phyloP scores from a whole-genome alignment of 2,113 vertebrate genomes.

The Myotis davidii region DNA sequence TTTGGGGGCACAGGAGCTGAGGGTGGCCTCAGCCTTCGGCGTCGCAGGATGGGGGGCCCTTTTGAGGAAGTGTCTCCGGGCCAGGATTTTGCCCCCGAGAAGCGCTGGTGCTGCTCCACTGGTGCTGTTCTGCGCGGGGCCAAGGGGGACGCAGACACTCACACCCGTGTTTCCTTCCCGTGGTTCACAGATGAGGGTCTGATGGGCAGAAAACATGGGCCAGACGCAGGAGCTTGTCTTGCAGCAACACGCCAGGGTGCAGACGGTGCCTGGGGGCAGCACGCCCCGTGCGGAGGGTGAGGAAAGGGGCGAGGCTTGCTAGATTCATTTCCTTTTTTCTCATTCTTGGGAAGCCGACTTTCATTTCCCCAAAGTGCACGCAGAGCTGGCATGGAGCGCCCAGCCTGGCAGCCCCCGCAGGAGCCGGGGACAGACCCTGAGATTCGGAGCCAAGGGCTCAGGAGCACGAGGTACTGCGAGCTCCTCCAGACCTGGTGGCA shows the following conservation, averaged over 20 bases:
- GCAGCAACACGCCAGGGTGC: neutral
- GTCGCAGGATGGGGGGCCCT: neutral
- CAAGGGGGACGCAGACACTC: neutral
- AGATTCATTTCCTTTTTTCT: conserved; percentile 85
- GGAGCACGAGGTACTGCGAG: rapidly evolving
- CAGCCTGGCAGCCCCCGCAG: neutral
- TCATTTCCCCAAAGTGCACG: conserved; percentile 84
- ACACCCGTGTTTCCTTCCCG: rapidly evolving
- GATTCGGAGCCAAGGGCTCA: neutral
- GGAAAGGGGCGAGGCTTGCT: conserved; percentile 41
- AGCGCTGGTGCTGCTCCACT: neutral
- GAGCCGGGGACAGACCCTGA: neutral
- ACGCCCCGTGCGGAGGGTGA: neutral
- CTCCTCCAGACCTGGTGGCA: rapidly evolving
- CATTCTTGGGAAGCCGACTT: conserved; percentile 78
- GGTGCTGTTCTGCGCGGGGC: neutral
- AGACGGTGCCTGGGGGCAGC: neutral
- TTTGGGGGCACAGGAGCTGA: neutral
- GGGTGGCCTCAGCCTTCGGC: neutral
- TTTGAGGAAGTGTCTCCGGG: conserved; percentile 46
- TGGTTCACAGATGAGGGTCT: neutral
- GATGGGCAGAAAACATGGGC: neutral
- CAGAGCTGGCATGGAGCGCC: conserved; percentile 27
- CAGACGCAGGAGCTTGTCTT: conserved; percentile 20
- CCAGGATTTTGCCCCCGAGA: neutral